A percentile compares a stretch with the other conserved stretches of the same genome.
Conservation (phyloP, 2,888 invertebrate genomes). For the Catonia carolina region DNA sequence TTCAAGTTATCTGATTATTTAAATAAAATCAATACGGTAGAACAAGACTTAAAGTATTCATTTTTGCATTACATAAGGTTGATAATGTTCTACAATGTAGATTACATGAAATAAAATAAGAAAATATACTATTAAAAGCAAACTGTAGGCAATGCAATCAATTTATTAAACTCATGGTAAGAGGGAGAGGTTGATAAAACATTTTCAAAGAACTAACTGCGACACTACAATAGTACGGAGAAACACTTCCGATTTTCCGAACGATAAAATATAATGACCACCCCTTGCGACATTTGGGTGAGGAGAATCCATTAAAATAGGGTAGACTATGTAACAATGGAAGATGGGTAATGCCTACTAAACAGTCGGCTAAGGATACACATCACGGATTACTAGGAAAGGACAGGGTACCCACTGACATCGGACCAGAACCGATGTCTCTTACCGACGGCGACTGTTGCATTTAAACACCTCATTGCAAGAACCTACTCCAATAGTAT, state of each 20-base stretch:
- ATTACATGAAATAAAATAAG: no score
- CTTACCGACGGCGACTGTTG: conserved; percentile 31
- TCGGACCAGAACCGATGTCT: conserved; percentile 6
- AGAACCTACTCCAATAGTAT: no score
- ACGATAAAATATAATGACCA: conserved; percentile 32
- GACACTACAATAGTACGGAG: neutral
- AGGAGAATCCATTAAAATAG: conserved; percentile 10
- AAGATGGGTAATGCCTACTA: conserved; percentile 29
- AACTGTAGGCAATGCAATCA: neutral
- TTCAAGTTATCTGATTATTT: no score
- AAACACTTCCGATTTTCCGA: conserved; percentile 27
- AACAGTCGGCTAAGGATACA: conserved; percentile 10
- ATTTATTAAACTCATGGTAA: no score
- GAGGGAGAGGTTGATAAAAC: neutral
- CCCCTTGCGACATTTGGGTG: neutral
- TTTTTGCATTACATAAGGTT: no score
- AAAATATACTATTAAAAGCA: no score
- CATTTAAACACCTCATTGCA: conserved; percentile 37
- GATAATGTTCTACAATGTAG: no score
- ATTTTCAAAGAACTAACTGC: no score
- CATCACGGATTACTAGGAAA: conserved; percentile 19
- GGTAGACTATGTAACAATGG: neutral
- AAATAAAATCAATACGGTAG: no score
- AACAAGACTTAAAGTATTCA: no score
- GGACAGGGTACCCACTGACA: no score